Percentiles rank a stretch among this genome's conserved stretches.
Conservation (phyloP, 2,888 invertebrate genomes). For the Kuschelorhynchus macadamiae region DNA sequence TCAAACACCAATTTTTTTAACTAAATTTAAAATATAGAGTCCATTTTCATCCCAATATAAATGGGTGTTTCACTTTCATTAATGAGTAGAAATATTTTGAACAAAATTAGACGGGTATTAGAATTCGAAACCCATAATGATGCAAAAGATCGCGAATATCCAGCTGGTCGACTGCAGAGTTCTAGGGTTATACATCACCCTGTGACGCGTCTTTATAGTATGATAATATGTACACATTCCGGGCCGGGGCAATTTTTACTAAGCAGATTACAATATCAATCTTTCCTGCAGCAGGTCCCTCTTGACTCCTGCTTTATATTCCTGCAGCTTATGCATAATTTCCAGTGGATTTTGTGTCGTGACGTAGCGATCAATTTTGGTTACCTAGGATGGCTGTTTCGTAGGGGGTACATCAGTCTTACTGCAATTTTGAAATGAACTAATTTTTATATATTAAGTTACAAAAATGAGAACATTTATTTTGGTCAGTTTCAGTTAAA, state of each 20-base stretch:
- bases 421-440: too few relatives aligned
- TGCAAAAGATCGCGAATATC: too few relatives aligned
- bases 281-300: conserved; percentile 56
- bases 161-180: conserved; percentile 66
- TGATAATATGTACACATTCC: conserved; percentile 70
- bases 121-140: too few relatives aligned
- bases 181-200: conserved; percentile 67
- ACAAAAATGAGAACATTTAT: too few relatives aligned
- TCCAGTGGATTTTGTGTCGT: conserved; percentile 42
- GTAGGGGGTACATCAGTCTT: too few relatives aligned
- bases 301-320: conserved; percentile 46
- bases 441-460: too few relatives aligned
- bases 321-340: conserved; percentile 50
- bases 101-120: too few relatives aligned
- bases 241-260: conserved; percentile 69
- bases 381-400: conserved; percentile 1
- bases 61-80: too few relatives aligned
- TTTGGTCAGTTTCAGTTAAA: neutral
- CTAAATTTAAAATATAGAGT: too few relatives aligned
- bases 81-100: too few relatives aligned
- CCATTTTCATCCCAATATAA: too few relatives aligned
- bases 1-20: too few relatives aligned
- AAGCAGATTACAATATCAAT: conserved; percentile 70
- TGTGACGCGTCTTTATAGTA: conserved; percentile 70
- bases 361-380: conserved; percentile 37